These are phyloP conservation scores for Dromas ardeola DNA, from an alignment of 2,113 vertebrate genomes.

Conservation along the genomic window DNA sequence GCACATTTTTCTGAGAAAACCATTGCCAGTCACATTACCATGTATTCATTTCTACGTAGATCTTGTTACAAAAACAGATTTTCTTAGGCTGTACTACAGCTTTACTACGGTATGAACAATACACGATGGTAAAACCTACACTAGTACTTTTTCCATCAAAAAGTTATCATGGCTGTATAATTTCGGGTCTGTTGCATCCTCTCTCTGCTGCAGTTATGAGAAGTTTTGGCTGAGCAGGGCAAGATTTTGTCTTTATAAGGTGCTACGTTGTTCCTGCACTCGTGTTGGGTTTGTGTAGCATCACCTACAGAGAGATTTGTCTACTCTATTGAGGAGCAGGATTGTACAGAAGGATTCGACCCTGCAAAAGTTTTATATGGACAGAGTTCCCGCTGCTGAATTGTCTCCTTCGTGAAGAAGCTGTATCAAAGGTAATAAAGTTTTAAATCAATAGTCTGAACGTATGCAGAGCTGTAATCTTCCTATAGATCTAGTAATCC, in stretches of 20 bases:
- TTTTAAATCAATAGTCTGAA: background rate
- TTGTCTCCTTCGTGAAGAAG: background rate
- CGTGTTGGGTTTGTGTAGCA: background rate
- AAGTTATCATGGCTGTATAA: background rate
- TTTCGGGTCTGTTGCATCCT: background rate
- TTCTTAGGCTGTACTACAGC: background rate
- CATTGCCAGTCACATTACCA: background rate
- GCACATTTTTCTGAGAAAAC: background rate
- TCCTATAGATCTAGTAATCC: background rate
- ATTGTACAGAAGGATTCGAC: background rate
- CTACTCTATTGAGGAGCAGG: background rate
- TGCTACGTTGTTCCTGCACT: fast-evolving
- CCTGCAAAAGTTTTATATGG: background rate
- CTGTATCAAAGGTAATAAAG: background rate
- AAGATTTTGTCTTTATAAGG: background rate
- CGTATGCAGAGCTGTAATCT: background rate
- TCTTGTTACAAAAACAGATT: conserved; percentile 33
- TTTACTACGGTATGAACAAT: background rate
- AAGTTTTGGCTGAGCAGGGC: background rate
- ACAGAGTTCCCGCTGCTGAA: background rate
- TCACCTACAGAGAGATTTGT: background rate
- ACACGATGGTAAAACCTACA: background rate
- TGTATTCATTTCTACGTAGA: background rate
- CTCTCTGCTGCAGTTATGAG: background rate
- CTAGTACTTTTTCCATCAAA: background rate